phyloP scores from a whole-genome alignment of 2,797 vertebrate species.

The Tokudaia tokunoshimensis region DNA sequence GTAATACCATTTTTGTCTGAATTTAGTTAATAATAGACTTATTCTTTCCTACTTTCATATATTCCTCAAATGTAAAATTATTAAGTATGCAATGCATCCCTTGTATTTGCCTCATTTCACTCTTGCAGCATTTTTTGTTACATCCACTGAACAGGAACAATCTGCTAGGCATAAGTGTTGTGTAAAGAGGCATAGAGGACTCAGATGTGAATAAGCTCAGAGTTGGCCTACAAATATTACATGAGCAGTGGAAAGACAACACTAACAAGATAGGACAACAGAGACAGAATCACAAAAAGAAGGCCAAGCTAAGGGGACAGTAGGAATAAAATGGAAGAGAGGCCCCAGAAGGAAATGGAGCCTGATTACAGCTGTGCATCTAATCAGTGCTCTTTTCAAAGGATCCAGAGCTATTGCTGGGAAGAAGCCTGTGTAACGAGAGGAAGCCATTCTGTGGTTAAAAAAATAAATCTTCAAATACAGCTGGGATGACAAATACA shows the following conservation, averaged over 20 bases:
- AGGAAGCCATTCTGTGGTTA: background rate
- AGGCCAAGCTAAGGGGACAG: background rate
- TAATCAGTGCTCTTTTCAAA: slow-evolving; percentile 59
- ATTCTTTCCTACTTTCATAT: too few relatives aligned
- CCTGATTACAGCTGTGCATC: background rate
- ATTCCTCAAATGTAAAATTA: background rate
- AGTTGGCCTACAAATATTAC: too few relatives aligned
- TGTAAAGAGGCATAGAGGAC: background rate
- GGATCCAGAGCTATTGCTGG: background rate
- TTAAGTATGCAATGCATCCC: rapidly evolving
- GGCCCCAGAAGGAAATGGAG: background rate
- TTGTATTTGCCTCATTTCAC: rapidly evolving
- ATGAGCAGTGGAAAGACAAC: background rate
- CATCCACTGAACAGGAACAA: rapidly evolving
- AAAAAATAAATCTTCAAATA: background rate
- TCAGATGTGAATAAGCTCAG: background rate
- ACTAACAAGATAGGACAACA: rapidly evolving
- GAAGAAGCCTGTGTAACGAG: background rate
- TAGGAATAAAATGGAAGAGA: rapidly evolving
- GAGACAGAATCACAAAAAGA: rapidly evolving
- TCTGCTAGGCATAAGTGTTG: rapidly evolving
- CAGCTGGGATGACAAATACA: slow-evolving; percentile 60
- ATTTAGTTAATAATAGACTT: background rate
- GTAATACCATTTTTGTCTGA: background rate
- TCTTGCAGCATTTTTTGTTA: background rate